Base-by-base conservation (phyloP, 1,140 invertebrate genomes). In the Maconellicoccus hirsutus region DNA sequence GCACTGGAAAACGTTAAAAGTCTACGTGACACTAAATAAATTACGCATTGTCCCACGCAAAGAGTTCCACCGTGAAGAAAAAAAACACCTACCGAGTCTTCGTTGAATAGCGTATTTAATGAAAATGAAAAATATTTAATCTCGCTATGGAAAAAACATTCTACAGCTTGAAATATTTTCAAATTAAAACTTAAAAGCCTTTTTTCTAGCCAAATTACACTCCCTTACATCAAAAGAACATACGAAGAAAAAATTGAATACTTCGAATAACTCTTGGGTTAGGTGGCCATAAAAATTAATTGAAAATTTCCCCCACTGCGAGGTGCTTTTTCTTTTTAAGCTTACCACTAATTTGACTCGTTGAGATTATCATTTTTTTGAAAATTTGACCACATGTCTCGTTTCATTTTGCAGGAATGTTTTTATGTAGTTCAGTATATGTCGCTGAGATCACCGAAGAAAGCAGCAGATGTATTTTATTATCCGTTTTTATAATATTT, bases 21-120 rank as follows among this genome's bases (percentile, higher is more conserved):
- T 8, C 42, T 52, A 52, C 42, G 42, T 52, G 42, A 52, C 42
- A 52, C 42, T 52, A 52, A 52, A 52, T 52, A 52, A 52, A 52
- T 52, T 52, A 52, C 42, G 10, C 42, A 19, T 16, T 19, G 42
- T 19, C 29, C n/a, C 42, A 19, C 10, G 42, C n/a, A 52, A 16
- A 4, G n/a, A 52, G 16, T 38, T n/a, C n/a, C 29, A 33, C 29
- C 29, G 12, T 3, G 4, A 33, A 12, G 12, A 33, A 33, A 33
- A 16, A 52, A 19, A 52, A 52, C 42, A 52, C 42, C 42, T 52
- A 52, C 42, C 10, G 42, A 16, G 42, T 14, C 42, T 52, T 52
- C 3, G 42, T 19, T 52, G 42, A 52, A 52, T 52, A 52, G 42
- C 42, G 16, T 16, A n/a, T 52, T 52, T 52, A 52, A 52, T 52